Percentiles rank a stretch among this genome's conserved stretches.
Conservation (phyloP, 30 jellyfish, hydroid and myxozoan species). For the Cassiopea andromeda region DNA sequence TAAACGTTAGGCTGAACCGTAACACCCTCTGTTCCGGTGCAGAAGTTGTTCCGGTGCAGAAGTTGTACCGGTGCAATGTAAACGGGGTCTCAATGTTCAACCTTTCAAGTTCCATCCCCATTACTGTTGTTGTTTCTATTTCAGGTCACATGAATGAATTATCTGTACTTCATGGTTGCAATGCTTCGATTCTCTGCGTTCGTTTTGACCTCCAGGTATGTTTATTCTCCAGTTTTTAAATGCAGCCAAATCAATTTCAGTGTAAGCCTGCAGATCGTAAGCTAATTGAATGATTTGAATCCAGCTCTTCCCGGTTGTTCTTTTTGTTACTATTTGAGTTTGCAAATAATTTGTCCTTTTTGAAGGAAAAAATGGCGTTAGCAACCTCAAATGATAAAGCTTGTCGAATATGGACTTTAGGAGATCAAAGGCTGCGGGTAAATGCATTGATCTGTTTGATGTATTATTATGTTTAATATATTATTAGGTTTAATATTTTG, state of each 20-base stretch:
- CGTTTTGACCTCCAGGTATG: constrained; percentile 87
- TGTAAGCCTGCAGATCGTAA: too few species aligned
- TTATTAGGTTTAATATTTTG: too few species aligned
- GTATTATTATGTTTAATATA: too few species aligned
- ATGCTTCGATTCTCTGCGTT: constrained; percentile 86
- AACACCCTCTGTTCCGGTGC: too few species aligned
- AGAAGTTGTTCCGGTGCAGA: too few species aligned
- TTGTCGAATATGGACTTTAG: constrained; percentile 91
- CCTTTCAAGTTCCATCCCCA: too few species aligned
- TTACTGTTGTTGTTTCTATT: too few species aligned
- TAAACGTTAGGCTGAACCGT: too few species aligned
- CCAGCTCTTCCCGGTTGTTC: neutral
- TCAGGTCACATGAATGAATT: constrained; percentile 65
- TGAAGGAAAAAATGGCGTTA: constrained; percentile 84
- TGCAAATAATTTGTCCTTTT: neutral
- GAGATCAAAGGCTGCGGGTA: constrained; percentile 88
- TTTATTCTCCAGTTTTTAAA: neutral
- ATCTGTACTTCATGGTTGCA: constrained; percentile 87
- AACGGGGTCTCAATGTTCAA: too few species aligned
- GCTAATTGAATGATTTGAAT: too few species aligned
- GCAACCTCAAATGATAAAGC: constrained; percentile 98
- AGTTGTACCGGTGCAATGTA: too few species aligned
- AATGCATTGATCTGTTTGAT: too few species aligned
- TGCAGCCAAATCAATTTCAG: neutral
- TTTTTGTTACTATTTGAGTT: neutral